phyloP scores from a whole-genome alignment of 2,113 vertebrate species.

The Martes martes region DNA sequence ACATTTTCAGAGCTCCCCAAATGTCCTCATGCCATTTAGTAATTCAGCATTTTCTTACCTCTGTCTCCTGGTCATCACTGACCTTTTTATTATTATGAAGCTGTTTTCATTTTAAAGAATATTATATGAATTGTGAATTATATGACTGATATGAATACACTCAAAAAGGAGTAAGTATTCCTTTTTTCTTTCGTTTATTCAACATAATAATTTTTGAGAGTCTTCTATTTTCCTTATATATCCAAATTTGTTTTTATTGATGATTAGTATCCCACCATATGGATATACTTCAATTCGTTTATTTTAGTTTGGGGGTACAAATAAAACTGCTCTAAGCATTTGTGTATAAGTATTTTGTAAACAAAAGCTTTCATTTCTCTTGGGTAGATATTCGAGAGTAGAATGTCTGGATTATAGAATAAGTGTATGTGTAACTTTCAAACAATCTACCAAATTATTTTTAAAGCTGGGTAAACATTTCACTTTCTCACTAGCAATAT shows the following conservation, averaged over 20 bases:
- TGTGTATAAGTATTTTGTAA: background rate
- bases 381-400: background rate
- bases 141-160: too few species aligned
- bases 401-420: background rate
- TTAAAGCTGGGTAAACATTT: background rate
- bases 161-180: background rate
- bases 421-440: background rate
- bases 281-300: background rate
- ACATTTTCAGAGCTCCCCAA: background rate
- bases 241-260: background rate
- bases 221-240: background rate
- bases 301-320: background rate
- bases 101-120: background rate
- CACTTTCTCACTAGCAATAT: background rate
- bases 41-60: background rate
- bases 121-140: background rate
- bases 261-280: background rate
- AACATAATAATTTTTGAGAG: background rate
- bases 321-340: background rate
- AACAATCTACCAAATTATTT: background rate
- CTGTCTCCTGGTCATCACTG: background rate
- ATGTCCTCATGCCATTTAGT: background rate
- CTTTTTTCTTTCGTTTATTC: background rate
- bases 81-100: background rate
- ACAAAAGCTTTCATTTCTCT: background rate